Conservation (phyloP, 2,888 invertebrate genomes). For the Macrophya alboannulata region DNA sequence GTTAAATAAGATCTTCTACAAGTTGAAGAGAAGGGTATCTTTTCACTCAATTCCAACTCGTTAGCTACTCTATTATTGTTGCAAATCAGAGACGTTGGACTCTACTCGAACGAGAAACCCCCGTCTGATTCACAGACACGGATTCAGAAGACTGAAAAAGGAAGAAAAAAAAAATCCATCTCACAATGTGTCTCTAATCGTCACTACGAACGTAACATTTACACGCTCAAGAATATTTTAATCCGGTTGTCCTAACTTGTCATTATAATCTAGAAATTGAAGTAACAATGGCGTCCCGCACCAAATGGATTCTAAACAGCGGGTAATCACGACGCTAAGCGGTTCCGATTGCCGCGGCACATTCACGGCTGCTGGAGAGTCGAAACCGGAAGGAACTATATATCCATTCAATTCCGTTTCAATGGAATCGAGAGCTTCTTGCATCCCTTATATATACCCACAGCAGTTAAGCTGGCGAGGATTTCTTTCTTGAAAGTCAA, state of each 20-base stretch:
- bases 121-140: background rate
- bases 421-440: conserved; percentile 57
- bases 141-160: background rate
- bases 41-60: conserved; percentile 72
- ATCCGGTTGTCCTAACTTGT: background rate
- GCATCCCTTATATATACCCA: conserved; percentile 31
- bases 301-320: conserved; percentile 68
- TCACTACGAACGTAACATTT: background rate
- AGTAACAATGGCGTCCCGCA: conserved; percentile 41
- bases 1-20: conserved; percentile 20
- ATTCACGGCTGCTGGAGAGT: conserved; percentile 59
- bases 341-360: conserved; percentile 59
- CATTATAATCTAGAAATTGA: conserved; percentile 24
- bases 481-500: background rate
- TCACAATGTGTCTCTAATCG: background rate
- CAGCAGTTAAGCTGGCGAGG: background rate
- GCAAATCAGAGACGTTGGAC: conserved; percentile 18
- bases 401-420: conserved; percentile 61
- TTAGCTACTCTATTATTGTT: conserved; percentile 70
- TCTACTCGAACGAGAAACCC: background rate
- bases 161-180: background rate
- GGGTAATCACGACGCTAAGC: conserved; percentile 63
- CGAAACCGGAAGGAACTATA: conserved; percentile 56
- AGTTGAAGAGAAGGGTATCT: conserved; percentile 28
- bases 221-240: background rate